Base-by-base conservation (phyloP, 1,140 invertebrate species). In the Psilanteris sp. region DNA sequence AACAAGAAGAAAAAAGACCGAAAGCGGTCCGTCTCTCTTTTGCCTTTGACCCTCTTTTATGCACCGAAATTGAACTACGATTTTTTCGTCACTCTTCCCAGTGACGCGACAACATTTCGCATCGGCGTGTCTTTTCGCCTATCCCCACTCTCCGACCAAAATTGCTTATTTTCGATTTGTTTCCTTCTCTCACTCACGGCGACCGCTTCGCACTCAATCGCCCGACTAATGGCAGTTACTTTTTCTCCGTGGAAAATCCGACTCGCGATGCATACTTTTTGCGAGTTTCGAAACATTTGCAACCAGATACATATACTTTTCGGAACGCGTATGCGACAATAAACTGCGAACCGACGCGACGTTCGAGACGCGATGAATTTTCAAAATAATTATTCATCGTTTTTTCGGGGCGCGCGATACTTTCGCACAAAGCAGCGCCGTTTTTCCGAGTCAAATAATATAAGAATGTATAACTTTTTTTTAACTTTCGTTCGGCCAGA, bases 251-350 rank as follows among this genome's bases (percentile, higher is more conserved):
- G 37, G 32, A 43, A 43, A 52, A 43, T 52, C 32, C 61, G 15
- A 3, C 7, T 37, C 62, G 50, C 41, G 50, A 67, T 55, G 41
- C 48, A 39, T 37, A 66, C 54, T 67, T 64, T 67, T 52, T 43
- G 64, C 18, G 13, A 39, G 37, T 7, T 15, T 32, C 3, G 43
- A 15, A 39, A 67, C n/a, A n/a, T n/a, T n/a, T n/a, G n/a, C n/a
- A n/a, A n/a, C n/a, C n/a, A n/a, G n/a, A n/a, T n/a, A n/a, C n/a
- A n/a, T n/a, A n/a, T n/a, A n/a, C n/a, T n/a, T n/a, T n/a, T n/a
- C n/a, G n/a, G n/a, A n/a, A n/a, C n/a, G n/a, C n/a, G n/a, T n/a
- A n/a, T n/a, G n/a, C n/a, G n/a, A n/a, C n/a, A n/a, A n/a, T n/a
- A n/a, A n/a, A n/a, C n/a, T n/a, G n/a, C n/a, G n/a, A n/a, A n/a